Conservation (phyloP, 2,797 vertebrate species). For the Urocyon cinereoargenteus region DNA sequence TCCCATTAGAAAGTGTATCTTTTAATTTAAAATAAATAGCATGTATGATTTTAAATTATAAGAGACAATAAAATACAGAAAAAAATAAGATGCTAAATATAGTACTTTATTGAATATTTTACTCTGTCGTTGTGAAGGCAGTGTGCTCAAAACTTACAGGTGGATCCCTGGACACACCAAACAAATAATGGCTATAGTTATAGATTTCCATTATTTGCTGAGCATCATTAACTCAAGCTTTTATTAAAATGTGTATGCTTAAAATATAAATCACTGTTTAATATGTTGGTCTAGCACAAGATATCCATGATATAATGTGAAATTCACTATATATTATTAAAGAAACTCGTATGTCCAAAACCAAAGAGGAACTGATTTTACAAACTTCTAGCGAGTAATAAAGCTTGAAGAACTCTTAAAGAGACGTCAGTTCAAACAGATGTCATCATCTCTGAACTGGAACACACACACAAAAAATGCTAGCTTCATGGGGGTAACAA, state of each 20-base stretch:
- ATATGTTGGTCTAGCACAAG: conserved; percentile 16
- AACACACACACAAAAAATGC: conserved; percentile 65
- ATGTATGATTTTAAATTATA: neutral
- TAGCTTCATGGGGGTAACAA: neutral
- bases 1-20: neutral
- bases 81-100: neutral
- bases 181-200: neutral
- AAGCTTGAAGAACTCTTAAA: conserved; percentile 87
- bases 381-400: conserved; percentile 83
- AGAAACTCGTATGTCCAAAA: conserved; percentile 87
- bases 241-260: conserved; percentile 56
- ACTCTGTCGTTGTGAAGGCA: neutral
- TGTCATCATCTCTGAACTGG: conserved; percentile 86
- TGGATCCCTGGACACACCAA: neutral
- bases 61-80: neutral
- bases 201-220: neutral
- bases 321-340: conserved; percentile 48
- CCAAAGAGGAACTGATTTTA: conserved; percentile 89
- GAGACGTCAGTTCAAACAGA: conserved; percentile 87
- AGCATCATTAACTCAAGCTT: conserved; percentile 36
- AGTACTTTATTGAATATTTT: neutral
- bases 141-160: neutral
- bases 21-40: neutral
- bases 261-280: conserved; percentile 48
- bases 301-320: conserved; percentile 6